Base-by-base conservation (phyloP, 2,888 invertebrate species). In the Branchipolynoe longqiensis region DNA sequence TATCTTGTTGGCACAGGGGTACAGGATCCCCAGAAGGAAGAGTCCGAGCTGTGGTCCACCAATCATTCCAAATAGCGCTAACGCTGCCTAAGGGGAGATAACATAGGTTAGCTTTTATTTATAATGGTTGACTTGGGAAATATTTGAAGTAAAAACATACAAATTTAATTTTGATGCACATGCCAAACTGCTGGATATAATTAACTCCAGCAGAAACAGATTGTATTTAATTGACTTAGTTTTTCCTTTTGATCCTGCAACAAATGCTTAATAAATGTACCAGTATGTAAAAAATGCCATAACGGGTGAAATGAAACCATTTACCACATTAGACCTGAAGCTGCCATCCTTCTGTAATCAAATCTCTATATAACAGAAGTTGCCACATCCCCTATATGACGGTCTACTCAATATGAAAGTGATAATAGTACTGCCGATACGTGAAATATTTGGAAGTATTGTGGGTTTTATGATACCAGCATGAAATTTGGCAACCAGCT, bases 1-100 rank as follows among this genome's bases (percentile, higher is more conserved):
- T 90, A 91, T 90, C 85, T 88, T 88, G 85, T 94, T 94, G n/a
- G 92, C 92, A 91, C 93, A 97, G 64, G 97, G 94, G 85, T 93
- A 92, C 14, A 94, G 86, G 90, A 94, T 92, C 33, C 94, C 94
- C 18, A 94, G 90, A 0, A 92, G 92, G 86, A 93, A 93, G 14
- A 93, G 85, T 25, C 93, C 94, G 3, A 94, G 88, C 83, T 92
- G 86, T 0, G 93, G 93, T 22, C 93, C 94, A 12, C 93, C 93
- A 8, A 93, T 89, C 91, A 93, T 93, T 2, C 94, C 93, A 86
- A 93, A 94, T 74, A 94, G 87, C 0, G 91, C 91, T 48, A 93
- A 88, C 0, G 93, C 93, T 4, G 93, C 93, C 92, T 93, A 89
- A 64, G 14, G 8, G 31, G 18, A 48, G 18, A 48, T 48, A 48